Conservation (phyloP, 2,888 invertebrate species). For the Eurytoma californica region DNA sequence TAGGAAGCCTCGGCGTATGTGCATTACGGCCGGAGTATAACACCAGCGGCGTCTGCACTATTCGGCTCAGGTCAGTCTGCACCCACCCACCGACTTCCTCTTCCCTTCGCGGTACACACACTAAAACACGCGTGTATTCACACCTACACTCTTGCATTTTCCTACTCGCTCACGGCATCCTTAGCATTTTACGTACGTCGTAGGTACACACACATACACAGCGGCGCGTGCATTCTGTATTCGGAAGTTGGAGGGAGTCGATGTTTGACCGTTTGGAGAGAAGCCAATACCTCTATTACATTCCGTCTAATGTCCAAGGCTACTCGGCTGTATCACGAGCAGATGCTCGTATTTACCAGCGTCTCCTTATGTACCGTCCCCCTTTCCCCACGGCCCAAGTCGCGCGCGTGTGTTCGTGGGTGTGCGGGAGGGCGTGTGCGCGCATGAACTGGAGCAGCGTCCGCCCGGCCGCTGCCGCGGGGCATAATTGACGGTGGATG, state of each 20-base stretch:
- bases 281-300: conserved; percentile 70
- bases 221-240: background rate
- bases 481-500: conserved; percentile 14
- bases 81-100: background rate
- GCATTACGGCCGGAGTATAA: conserved; percentile 17
- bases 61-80: conserved; percentile 6
- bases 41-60: conserved; percentile 11
- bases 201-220: background rate
- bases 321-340: conserved; percentile 42
- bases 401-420: background rate
- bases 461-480: background rate
- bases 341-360: conserved; percentile 50
- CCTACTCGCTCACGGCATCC: background rate
- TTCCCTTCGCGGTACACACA: background rate
- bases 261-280: conserved; percentile 65
- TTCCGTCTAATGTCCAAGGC: conserved; percentile 65
- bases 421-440: background rate
- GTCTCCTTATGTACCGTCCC: conserved; percentile 29
- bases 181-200: background rate
- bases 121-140: background rate
- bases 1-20: background rate
- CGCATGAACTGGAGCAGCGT: background rate
- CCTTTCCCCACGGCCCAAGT: background rate
- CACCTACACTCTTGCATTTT: background rate
- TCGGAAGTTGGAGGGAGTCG: background rate